A percentile compares a stretch with the other conserved stretches of the same genome.
phyloP scores from a whole-genome alignment of 1,140 invertebrate species.

The Euglossa dilemma region DNA sequence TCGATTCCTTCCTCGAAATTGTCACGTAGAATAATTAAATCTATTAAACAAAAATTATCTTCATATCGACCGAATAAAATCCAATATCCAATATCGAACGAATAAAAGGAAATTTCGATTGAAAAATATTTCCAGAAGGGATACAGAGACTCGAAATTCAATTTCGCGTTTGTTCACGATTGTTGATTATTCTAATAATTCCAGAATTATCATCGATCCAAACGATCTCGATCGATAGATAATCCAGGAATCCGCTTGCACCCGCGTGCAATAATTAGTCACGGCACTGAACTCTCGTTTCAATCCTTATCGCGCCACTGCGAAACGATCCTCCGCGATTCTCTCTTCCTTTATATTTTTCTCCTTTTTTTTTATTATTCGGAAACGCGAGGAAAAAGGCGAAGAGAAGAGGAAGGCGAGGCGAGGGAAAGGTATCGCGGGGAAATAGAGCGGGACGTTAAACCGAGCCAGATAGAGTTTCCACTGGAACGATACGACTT shows the following conservation, averaged over 20 bases:
- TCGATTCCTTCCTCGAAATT: no score
- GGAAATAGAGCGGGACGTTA: constrained; percentile 21
- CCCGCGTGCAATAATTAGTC: constrained; percentile 46
- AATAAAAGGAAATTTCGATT: no score
- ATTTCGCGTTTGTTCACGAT: no score
- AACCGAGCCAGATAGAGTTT: constrained; percentile 30
- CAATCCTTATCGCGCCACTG: constrained; percentile 62
- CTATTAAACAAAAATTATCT: no score
- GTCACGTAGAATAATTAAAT: no score
- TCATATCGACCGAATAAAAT: no score
- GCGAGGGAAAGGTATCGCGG: not conserved
- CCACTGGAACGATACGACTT: not conserved
- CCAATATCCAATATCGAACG: no score
- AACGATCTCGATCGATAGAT: not conserved
- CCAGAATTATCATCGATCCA: not conserved
- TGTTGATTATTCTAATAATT: no score
- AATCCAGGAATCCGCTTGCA: not conserved
- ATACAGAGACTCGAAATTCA: no score
- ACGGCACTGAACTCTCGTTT: constrained; percentile 50
- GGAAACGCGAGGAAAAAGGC: not conserved
- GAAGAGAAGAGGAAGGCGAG: no score
- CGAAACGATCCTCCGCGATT: constrained; percentile 39
- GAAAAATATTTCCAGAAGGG: no score
- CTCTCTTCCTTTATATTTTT: not conserved
- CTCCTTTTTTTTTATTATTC: constrained; percentile 4